Conservation (phyloP, 2,888 invertebrate species). For the Clanis bilineata region DNA sequence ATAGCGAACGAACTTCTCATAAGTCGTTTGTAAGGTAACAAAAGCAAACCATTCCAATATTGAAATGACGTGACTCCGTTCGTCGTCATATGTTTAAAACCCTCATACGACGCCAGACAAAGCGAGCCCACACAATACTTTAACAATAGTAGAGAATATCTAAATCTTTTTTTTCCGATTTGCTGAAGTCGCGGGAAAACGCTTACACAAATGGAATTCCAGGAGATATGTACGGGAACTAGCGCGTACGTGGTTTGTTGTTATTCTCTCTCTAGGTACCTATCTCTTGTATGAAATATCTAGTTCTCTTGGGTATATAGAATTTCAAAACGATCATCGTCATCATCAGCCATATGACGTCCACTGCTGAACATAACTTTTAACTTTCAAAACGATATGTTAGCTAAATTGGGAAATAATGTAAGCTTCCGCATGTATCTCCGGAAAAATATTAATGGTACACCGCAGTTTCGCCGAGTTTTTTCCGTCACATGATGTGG, state of each 20-base stretch:
- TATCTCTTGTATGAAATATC: background rate
- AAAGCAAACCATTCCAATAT: slow-evolving; percentile 8
- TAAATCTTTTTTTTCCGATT: slow-evolving; percentile 9
- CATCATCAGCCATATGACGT: too few relatives aligned
- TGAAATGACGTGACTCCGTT: background rate
- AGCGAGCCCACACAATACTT: slow-evolving; percentile 9
- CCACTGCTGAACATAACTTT: too few relatives aligned
- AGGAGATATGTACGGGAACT: slow-evolving; percentile 1
- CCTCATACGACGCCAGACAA: background rate
- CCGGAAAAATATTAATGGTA: too few relatives aligned
- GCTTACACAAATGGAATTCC: slow-evolving; percentile 12
- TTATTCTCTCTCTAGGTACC: background rate
- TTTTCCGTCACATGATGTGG: too few relatives aligned
- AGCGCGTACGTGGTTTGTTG: background rate
- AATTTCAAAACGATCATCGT: background rate
- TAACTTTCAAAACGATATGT: too few relatives aligned
- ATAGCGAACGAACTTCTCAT: too few relatives aligned
- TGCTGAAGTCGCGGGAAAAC: slow-evolving; percentile 9
- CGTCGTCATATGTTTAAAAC: slow-evolving; percentile 5
- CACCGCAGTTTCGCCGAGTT: too few relatives aligned
- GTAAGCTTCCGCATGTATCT: too few relatives aligned
- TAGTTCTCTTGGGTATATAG: background rate
- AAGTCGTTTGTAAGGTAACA: slow-evolving; percentile 7
- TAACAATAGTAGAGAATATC: slow-evolving; percentile 13
- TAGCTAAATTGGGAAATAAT: too few relatives aligned